A percentile compares a stretch with the other conserved stretches of the same genome.
phyloP scores from a whole-genome alignment of 2,888 invertebrate genomes.

The Habrosyne pyritoides region DNA sequence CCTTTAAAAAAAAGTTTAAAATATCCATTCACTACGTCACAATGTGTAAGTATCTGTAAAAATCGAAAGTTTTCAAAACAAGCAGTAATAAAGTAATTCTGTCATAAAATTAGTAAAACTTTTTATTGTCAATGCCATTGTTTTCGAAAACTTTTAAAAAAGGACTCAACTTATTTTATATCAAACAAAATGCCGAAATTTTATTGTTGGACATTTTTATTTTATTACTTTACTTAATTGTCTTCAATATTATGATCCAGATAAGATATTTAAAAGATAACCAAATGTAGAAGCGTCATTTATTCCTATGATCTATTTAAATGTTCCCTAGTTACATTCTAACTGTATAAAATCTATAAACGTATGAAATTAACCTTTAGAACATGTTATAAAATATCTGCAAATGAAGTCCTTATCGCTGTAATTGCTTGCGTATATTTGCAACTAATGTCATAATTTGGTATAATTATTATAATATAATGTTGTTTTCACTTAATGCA shows the following conservation, averaged over 20 bases:
- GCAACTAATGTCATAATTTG: too few species aligned
- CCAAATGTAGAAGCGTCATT: too few species aligned
- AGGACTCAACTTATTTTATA: constrained; percentile 5
- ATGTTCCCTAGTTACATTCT: too few species aligned
- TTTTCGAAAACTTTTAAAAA: constrained; percentile 4
- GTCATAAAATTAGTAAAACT: constrained; percentile 37
- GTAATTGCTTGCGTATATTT: too few species aligned
- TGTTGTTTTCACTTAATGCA: too few species aligned
- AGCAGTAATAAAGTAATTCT: constrained; percentile 22
- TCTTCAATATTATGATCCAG: not conserved
- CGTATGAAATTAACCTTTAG: too few species aligned
- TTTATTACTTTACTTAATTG: constrained; percentile 9
- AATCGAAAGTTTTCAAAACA: constrained; percentile 45
- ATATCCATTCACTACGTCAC: constrained; percentile 14
- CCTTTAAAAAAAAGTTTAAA: not conserved
- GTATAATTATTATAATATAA: too few species aligned
- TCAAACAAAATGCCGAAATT: constrained; percentile 6
- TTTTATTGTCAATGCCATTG: constrained; percentile 14
- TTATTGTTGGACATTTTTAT: not conserved
- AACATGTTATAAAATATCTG: not conserved
- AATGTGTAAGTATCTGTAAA: constrained; percentile 22
- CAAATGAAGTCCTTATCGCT: not conserved
- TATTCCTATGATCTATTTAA: not conserved
- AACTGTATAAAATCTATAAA: too few species aligned
- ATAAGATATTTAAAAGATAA: not conserved